A percentile compares a stretch with the other conserved stretches of the same genome.
phyloP scores from a whole-genome alignment of 2,888 invertebrate genomes.

The Cheilosia soror region DNA sequence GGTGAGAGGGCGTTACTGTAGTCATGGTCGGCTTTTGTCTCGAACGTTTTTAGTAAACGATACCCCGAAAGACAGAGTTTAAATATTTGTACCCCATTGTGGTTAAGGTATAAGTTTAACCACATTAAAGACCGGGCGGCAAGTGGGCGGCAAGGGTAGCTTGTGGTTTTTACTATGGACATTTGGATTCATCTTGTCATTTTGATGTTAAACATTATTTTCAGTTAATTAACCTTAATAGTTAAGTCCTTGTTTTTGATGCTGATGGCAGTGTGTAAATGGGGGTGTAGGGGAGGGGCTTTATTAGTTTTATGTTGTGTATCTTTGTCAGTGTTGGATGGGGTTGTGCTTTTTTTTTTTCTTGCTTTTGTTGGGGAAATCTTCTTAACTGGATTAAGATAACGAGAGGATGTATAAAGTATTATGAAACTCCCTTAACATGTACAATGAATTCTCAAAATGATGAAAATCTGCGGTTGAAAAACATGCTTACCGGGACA shows the following conservation, averaged over 20 bases:
- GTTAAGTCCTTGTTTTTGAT: conserved; percentile 63
- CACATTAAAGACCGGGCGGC: conserved; percentile 49
- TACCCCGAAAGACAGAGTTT: conserved; percentile 65
- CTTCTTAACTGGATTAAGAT: conserved; percentile 62
- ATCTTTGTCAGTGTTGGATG: conserved; percentile 29
- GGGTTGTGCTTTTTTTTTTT: neutral
- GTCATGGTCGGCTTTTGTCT: conserved; percentile 19
- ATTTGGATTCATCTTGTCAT: conserved; percentile 74
- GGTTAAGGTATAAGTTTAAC: conserved; percentile 62
- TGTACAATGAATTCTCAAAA: conserved; percentile 45
- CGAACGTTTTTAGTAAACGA: conserved; percentile 15
- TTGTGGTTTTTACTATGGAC: conserved; percentile 67
- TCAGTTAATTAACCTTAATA: conserved; percentile 75
- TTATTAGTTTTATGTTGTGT: conserved; percentile 50
- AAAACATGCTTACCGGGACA: conserved; percentile 39
- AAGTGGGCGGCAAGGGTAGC: conserved; percentile 24
- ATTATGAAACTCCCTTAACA: conserved; percentile 25
- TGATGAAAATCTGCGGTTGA: conserved; percentile 59
- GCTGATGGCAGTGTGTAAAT: neutral
- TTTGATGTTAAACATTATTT: conserved; percentile 75
- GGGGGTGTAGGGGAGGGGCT: conserved; percentile 24
- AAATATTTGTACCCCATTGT: conserved; percentile 72
- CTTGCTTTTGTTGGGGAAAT: conserved; percentile 7
- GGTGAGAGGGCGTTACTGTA: conserved; percentile 22
- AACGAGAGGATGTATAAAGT: conserved; percentile 48